Conservation (phyloP, 1,140 invertebrate species). For the Drosophila saltans region DNA sequence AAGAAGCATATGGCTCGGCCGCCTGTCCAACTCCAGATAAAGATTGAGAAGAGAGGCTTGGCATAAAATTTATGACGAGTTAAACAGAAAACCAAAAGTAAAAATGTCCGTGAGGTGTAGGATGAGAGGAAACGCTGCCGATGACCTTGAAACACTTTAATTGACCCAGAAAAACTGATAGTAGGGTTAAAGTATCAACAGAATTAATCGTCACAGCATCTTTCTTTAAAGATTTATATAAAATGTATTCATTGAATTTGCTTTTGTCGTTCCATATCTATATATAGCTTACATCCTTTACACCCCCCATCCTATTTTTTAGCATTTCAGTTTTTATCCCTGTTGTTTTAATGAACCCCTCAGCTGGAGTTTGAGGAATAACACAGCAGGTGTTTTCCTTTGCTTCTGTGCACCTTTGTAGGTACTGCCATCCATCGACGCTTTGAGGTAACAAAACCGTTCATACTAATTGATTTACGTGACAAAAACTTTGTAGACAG, state of each 20-base stretch:
- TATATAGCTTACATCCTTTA: not conserved
- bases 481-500: conserved; percentile 72
- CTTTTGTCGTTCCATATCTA: not conserved
- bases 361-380: conserved; percentile 5
- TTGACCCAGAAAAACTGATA: conserved; percentile 17
- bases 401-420: not conserved
- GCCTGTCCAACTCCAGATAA: conserved; percentile 13
- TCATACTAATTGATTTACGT: conserved; percentile 72
- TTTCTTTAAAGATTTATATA: not conserved
- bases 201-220: conserved; percentile 11
- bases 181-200: not conserved
- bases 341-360: conserved; percentile 9
- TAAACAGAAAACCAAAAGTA: not conserved
- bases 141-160: conserved; percentile 15
- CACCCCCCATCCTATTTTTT: not conserved
- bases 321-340: not conserved
- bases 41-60: conserved; percentile 12
- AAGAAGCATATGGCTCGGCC: not conserved
- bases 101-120: not conserved
- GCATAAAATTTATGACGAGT: conserved; percentile 15
- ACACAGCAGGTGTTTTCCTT: conserved; percentile 10
- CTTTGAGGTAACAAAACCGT: conserved; percentile 7
- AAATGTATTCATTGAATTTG: not conserved
- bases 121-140: too few species aligned
- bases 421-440: not conserved